A percentile compares a stretch with the other conserved stretches of the same genome.
Conservation (phyloP, 2,113 vertebrate species). For the Chlamydotis undulata region DNA sequence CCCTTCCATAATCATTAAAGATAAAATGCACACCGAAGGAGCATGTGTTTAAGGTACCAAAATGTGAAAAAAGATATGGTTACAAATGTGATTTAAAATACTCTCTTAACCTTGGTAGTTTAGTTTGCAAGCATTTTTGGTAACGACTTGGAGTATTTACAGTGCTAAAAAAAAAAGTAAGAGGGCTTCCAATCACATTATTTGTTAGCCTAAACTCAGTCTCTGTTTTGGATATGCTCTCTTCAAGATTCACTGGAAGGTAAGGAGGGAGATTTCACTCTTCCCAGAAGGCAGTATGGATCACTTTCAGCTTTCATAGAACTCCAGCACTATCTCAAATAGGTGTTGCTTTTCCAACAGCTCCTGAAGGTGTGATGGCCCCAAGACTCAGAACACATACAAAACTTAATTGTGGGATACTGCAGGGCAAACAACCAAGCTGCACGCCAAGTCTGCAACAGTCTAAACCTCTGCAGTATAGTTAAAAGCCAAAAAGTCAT, state of each 20-base stretch:
- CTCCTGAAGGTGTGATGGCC: background rate
- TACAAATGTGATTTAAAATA: background rate
- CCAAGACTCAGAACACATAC: background rate
- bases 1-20: background rate
- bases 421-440: background rate
- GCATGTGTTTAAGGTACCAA: background rate
- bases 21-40: background rate
- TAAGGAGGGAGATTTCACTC: background rate
- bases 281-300: background rate
- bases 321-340: background rate
- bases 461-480: background rate
- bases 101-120: background rate
- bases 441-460: background rate
- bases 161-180: background rate
- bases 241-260: background rate
- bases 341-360: fast-evolving
- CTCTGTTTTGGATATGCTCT: background rate
- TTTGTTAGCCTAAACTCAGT: background rate
- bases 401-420: background rate
- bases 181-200: background rate
- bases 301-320: background rate
- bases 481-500: background rate
- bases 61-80: background rate
- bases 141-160: background rate
- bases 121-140: background rate